Base-by-base conservation (phyloP, 2,888 invertebrate genomes). In the Amblyteles armatorius region DNA sequence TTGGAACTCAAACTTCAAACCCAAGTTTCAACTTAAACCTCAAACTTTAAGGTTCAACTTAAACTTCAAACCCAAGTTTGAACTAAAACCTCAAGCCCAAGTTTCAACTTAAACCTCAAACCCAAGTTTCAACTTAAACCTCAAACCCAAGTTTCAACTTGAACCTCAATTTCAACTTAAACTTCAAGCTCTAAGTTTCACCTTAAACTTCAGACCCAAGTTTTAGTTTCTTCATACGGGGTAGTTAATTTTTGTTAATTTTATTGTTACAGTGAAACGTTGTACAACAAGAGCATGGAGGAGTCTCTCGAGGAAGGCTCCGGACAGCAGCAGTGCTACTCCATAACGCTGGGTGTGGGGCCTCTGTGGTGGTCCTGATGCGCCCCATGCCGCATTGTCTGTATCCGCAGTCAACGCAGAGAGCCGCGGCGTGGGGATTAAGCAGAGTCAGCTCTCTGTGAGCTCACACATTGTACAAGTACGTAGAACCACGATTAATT, bases 351-450 rank as follows among this genome's bases (percentile, higher is more conserved):
- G 97, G 98, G 98, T 95, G 97, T 98, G 96, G 98, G 98, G 98
- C 99, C 99, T 98, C 99, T 97, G 99, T 99, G 98, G 98, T 99
- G 98, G 97, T 99, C 99, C 99, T 99, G 99, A 99, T 99, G 99
- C 96, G 96, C 98, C 98, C 97, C 97, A 96, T 96, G 96, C 96
- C 96, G 96, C 96, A 96, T 95, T 95, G 93, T 96, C 95, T 94
- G 94, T 94, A 92, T 94, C 94, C 87, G 94, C 94, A 93, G 93
- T 94, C 94, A 95, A 94, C 95, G 95, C 95, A 95, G 96, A 96
- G 96, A 96, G 96, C 96, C 95, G 95, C 95, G 96, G 96, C 95
- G 95, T 96, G 96, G 96, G 96, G 96, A 95, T 93, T 90, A 94
- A 95, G 95, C 94, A 94, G 94, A 95, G 95, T 95, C 95, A 95